Percentiles rank a stretch among this genome's conserved stretches.
Conservation (phyloP, 2,113 vertebrate species). For the Galbula dea region DNA sequence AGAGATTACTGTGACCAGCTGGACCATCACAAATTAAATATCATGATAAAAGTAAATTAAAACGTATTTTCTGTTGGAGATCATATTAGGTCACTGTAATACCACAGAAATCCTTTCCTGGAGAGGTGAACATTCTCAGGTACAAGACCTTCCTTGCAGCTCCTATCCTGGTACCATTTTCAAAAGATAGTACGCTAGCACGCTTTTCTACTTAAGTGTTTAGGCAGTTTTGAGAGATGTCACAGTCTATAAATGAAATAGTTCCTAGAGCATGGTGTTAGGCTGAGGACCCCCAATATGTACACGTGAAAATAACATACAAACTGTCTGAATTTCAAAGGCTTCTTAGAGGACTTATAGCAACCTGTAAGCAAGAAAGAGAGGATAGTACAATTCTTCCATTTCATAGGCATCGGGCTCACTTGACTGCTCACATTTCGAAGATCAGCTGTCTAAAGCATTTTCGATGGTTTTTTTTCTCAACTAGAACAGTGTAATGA, state of each 20-base stretch:
- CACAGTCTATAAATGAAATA: not conserved
- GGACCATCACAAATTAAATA: not conserved
- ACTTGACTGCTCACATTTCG: not conserved
- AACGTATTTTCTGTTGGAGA: not conserved
- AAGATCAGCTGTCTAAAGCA: not conserved
- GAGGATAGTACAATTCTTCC: not conserved
- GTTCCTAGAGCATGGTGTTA: not conserved
- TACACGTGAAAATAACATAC: not conserved
- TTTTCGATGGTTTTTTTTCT: not conserved
- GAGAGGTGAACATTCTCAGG: not conserved
- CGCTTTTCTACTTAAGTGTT: not conserved
- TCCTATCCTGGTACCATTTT: not conserved
- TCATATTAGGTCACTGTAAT: not conserved
- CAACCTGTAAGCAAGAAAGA: not conserved
- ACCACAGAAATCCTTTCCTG: not conserved
- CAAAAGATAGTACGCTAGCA: not conserved
- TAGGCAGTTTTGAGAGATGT: not conserved
- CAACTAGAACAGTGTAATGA: not conserved
- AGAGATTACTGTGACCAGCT: not conserved
- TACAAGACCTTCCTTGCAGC: not conserved
- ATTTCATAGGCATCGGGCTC: not conserved
- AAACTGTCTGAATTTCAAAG: not conserved
- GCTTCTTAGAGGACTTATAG: not conserved
- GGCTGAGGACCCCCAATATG: not conserved
- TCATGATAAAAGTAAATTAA: not conserved